These are phyloP conservation scores for Spilarctia lutea DNA, from an alignment of 2,888 invertebrate genomes.

Conservation along the genomic window DNA sequence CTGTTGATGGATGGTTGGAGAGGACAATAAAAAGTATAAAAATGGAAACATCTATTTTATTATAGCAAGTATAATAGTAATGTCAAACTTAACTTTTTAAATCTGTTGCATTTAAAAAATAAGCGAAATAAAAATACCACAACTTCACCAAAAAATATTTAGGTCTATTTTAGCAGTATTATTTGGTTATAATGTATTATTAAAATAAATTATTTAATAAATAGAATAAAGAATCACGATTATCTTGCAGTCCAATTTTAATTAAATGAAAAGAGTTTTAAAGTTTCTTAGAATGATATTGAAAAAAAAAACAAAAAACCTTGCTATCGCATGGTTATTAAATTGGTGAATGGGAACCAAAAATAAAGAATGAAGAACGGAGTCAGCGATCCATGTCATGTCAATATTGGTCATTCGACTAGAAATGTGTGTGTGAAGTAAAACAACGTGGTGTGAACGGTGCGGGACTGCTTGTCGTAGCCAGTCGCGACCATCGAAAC, in stretches of 20 bases:
- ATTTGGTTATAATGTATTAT: too few relatives aligned
- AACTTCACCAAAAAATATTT: too few relatives aligned
- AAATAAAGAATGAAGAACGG: slow-evolving; percentile 44
- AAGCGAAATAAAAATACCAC: not conserved
- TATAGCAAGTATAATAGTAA: not conserved
- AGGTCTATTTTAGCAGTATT: too few relatives aligned
- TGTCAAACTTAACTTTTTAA: not conserved
- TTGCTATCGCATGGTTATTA: slow-evolving; percentile 34
- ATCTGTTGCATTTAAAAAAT: not conserved
- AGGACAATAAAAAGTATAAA: not conserved
- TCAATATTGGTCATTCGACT: slow-evolving; percentile 69
- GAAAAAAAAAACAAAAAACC: not conserved
- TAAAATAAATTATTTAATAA: not conserved
- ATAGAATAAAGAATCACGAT: not conserved
- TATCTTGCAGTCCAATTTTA: too few relatives aligned
- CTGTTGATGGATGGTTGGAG: not conserved
- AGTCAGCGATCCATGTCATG: slow-evolving; percentile 58
- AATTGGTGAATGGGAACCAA: slow-evolving; percentile 46
- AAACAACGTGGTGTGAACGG: slow-evolving; percentile 65
- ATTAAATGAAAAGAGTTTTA: not conserved
- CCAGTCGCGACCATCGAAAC: slow-evolving; percentile 60
- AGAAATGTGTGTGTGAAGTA: slow-evolving; percentile 64
- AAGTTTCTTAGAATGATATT: not conserved
- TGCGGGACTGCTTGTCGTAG: slow-evolving; percentile 45
- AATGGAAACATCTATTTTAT: not conserved